Conservation (phyloP, 2,797 vertebrate genomes). For the Thripadectes ignobilis region DNA sequence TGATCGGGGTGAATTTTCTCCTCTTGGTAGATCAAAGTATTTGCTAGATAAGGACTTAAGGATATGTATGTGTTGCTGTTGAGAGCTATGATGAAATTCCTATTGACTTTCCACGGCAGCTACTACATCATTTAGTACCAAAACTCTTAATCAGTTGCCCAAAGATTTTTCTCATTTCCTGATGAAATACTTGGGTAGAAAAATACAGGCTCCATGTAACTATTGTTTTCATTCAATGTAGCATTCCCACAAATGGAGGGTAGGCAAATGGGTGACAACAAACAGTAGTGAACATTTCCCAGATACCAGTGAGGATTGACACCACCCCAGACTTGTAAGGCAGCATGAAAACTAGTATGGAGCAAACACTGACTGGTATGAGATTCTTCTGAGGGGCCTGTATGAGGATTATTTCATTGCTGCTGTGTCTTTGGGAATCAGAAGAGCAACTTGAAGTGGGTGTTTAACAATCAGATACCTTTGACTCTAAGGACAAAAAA, state of each 20-base stretch:
- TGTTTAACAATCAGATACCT: neutral
- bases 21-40: neutral
- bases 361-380: neutral
- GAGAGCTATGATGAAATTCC: neutral
- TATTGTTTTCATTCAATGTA: neutral
- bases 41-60: neutral
- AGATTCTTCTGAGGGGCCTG: neutral
- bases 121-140: neutral
- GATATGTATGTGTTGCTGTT: neutral
- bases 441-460: neutral
- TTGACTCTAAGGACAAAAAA: neutral
- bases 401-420: neutral
- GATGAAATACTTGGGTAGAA: neutral
- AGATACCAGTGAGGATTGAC: neutral
- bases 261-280: neutral
- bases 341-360: neutral
- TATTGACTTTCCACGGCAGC: neutral
- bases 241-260: neutral
- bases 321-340: neutral
- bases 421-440: neutral
- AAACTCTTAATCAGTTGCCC: neutral
- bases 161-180: neutral
- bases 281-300: neutral
- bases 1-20: neutral
- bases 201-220: neutral